Conservation (phyloP, 2,888 invertebrate species). For the Philereme transversata region DNA sequence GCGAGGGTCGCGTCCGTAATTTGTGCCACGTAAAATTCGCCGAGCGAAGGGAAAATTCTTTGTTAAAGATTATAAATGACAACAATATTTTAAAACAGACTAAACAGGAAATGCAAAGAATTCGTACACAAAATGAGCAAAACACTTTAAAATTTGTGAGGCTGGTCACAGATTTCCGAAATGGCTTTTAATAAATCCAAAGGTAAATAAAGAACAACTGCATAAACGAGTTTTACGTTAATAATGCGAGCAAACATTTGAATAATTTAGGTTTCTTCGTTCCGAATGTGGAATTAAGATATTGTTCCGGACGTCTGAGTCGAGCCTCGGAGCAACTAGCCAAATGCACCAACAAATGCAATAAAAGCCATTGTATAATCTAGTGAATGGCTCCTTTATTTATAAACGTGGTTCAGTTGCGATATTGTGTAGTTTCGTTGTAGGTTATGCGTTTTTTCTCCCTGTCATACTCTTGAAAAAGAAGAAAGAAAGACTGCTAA, state of each 20-base stretch:
- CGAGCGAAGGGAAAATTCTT: slow-evolving; percentile 8
- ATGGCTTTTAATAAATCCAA: slow-evolving; percentile 32
- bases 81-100: slow-evolving; percentile 13
- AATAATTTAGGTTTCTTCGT: slow-evolving; percentile 5
- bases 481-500: too few relatives aligned
- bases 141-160: slow-evolving; percentile 19
- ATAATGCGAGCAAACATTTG: slow-evolving; percentile 25
- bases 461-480: too few relatives aligned
- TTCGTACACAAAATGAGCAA: slow-evolving; percentile 18
- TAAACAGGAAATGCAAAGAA: slow-evolving; percentile 13
- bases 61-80: slow-evolving; percentile 12
- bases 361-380: slow-evolving; percentile 19
- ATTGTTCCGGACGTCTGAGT: slow-evolving; percentile 12
- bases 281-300: slow-evolving; percentile 15
- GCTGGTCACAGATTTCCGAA: slow-evolving; percentile 28
- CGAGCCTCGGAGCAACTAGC: slow-evolving; percentile 10
- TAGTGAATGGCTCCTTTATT: background rate
- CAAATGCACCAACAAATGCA: slow-evolving; percentile 22
- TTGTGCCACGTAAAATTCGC: slow-evolving; percentile 1
- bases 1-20: slow-evolving; percentile 4
- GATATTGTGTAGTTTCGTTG: too few relatives aligned
- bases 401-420: too few relatives aligned
- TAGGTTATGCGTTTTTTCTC: too few relatives aligned
- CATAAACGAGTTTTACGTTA: slow-evolving; percentile 12
- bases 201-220: slow-evolving; percentile 3